Conservation (phyloP, 2,888 invertebrate genomes). For the Ellobium chinense region DNA sequence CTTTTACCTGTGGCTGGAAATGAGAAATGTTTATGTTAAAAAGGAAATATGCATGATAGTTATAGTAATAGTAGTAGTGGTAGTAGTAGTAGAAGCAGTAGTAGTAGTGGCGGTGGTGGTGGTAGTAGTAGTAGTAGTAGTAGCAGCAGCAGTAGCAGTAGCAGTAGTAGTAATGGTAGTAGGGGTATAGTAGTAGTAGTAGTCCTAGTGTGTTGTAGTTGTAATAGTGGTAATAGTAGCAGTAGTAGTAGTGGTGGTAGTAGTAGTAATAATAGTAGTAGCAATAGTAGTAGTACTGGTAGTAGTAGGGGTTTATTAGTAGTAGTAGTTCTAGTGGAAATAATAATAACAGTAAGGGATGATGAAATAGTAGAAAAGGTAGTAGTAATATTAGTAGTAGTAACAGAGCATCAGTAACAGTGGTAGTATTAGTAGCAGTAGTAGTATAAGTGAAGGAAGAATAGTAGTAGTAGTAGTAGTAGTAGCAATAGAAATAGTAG, state of each 20-base stretch:
- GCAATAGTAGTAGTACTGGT: conserved; percentile 9
- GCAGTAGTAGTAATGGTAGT: not conserved
- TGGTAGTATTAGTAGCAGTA: conserved; percentile 19
- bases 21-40: no score
- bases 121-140: not conserved
- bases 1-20: no score
- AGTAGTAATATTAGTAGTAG: conserved; percentile 14
- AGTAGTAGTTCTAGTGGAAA: not conserved
- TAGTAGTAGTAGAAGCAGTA: not conserved
- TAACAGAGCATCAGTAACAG: conserved; percentile 7
- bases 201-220: not conserved
- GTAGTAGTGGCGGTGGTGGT: not conserved
- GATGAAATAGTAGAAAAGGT: conserved; percentile 1
- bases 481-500: not conserved
- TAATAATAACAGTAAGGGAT: not conserved
- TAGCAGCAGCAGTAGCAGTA: not conserved
- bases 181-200: not conserved
- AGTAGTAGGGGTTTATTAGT: not conserved
- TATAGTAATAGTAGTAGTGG: no score
- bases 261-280: not conserved
- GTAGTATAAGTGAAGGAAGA: not conserved
- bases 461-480: conserved; percentile 3
- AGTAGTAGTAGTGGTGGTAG: not conserved
- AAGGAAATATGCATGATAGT: no score
- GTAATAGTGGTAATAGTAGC: not conserved